Evolutionary conservation across 2,888 invertebrate genomes (phyloP), one percentile per base, ranked within the genome.

Genomic region (Papilio elwesi): DNA sequence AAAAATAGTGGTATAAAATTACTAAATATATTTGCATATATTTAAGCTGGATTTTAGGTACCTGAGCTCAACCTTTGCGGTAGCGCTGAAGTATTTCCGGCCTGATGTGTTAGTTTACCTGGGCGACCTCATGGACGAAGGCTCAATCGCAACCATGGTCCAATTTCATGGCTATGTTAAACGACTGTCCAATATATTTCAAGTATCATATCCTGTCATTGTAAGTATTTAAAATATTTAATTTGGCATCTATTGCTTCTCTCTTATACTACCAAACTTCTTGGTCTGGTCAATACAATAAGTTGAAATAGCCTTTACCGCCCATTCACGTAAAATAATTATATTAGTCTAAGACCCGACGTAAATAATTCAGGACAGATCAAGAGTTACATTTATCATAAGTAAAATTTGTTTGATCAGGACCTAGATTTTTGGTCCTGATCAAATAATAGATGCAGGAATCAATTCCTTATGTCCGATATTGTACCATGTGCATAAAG

Each of bases 61-160:
- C 87, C 89, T 99, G 70, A 91, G 93, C 51, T 96, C 96, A 82
- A 97, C 98, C 53, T 99, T 98, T 87, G 89, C 93, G 13, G 94
- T 95, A 77, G 98, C 97, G 4, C 86, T 96, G 52, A 89, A 94
- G 53, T 95, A 96, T 85, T 95, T 96, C 62, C 92, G 96, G 78
- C 99, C 99, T 10, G 96, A 99, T 89, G 94, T 98, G 13, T 94
- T 99, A 66, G 95, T 98, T 62, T 99, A 98, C 90, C 93, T 99
- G 71, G 99, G 99, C 1, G 99, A 99, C 89, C 93, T 99, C 67
- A 96, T 98, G 94, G 99, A 99, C 84, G 99, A 99, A 91, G 99
- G 99, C 0, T 97, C 97, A 74, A 95, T 96, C 74, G 96, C 98
- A 1, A 95, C 95, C 4, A 90, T 94, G 74, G 91, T 94, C 67